Evolutionary conservation across 1,140 invertebrate species (phyloP), one percentile per base, ranked within the genome.

Genomic region (Drosophila quadrilineata): DNA sequence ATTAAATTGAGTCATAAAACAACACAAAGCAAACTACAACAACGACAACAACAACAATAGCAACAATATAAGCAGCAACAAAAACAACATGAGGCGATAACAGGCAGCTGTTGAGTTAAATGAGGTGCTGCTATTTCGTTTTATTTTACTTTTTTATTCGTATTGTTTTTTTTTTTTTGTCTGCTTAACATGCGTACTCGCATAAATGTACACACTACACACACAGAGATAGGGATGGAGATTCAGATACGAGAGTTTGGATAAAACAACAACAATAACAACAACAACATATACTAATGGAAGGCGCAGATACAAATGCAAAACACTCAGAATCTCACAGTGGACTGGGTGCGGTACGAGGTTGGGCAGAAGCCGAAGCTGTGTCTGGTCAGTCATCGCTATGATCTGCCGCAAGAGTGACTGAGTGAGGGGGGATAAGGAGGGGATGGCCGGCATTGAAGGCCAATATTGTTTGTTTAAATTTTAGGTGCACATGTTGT

Each of bases 401-500:
- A n/a, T n/a, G n/a, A n/a, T n/a, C n/a, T n/a, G n/a, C n/a, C 3
- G 33, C 10, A 35, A 35, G 33, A 35, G 33, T 14, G 2, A n/a
- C 6, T 6, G 33, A 3, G 4, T 2, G 33, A 14, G 33, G 16
- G 35, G 31, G 24, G 31, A 6, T 10, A 14, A 8, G 4, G 38
- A 43, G 10, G 29, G 33, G 40, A 53, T 52, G 48, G 67, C 60
- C 76, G 59, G 16, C 58, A 58, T 48, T 46, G 79, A 85, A 85
- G 79, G 79, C 80, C 79, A 85, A 85, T 86, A 79, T 68, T 85
- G 80, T 85, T 85, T 85, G 79, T 71, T 75, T 86, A 86, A 85
- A 66, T 71, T 77, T 62, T 48, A 57, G 50, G 57, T 84, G 58
- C 58, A 75, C 52, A 9, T 6, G 36, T 41, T 45, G 46, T 29